phyloP scores from a whole-genome alignment of 2,888 invertebrate genomes.

The Choristoneura rosaceana region DNA sequence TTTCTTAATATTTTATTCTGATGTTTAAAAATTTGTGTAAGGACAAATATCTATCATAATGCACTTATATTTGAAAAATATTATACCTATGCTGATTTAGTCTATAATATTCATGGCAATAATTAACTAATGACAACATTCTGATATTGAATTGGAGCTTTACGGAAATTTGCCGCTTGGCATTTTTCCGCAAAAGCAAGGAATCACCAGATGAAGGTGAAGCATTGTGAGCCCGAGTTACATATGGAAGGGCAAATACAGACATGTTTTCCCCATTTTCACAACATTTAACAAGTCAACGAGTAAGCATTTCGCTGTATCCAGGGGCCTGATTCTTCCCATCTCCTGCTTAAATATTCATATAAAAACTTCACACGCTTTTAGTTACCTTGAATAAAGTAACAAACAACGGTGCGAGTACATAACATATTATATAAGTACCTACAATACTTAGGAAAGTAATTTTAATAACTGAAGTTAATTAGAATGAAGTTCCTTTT shows the following conservation, averaged over 20 bases:
- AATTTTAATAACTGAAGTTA: too few relatives aligned
- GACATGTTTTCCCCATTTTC: constrained; percentile 9
- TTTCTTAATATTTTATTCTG: too few relatives aligned
- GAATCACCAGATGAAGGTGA: neutral
- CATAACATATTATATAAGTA: neutral
- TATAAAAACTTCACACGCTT: constrained; percentile 2
- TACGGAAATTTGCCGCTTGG: too few relatives aligned
- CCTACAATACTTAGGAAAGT: neutral
- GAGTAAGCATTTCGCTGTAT: constrained; percentile 68
- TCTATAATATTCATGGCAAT: too few relatives aligned
- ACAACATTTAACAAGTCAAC: constrained; percentile 87
- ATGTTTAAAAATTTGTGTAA: too few relatives aligned
- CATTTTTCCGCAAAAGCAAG: neutral
- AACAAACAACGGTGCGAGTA: neutral
- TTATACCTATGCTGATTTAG: too few relatives aligned
- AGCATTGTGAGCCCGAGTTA: neutral
- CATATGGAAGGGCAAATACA: neutral
- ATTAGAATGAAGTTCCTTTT: too few relatives aligned
- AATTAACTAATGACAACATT: too few relatives aligned
- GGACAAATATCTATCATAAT: too few relatives aligned
- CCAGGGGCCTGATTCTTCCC: neutral
- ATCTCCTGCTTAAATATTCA: constrained; percentile 3
- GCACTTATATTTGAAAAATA: too few relatives aligned
- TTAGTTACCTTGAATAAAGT: neutral
- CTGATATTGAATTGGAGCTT: too few relatives aligned